phyloP scores from a whole-genome alignment of 2,888 invertebrate genomes.

The Xestia rhomboidea region DNA sequence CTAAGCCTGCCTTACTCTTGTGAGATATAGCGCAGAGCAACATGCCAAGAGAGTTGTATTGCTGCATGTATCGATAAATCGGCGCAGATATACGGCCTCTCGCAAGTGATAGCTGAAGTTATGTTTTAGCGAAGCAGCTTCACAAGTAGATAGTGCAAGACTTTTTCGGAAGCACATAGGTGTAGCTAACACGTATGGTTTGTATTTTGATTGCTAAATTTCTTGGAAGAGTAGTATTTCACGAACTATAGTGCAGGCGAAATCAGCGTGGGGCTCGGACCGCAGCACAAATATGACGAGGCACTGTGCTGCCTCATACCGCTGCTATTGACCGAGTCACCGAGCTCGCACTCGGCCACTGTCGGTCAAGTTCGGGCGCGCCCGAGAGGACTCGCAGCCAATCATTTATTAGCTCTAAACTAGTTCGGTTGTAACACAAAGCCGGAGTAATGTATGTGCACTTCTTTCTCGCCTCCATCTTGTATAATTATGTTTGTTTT shows the following conservation, averaged over 20 bases:
- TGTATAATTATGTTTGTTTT: conserved; percentile 67
- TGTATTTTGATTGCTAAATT: background rate
- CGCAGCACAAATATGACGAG: conserved; percentile 14
- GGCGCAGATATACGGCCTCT: conserved; percentile 11
- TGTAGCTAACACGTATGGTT: background rate
- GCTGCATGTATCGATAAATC: conserved; percentile 21
- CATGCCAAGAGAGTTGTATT: conserved; percentile 23
- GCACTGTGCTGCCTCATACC: conserved; percentile 1
- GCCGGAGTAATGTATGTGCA: conserved; percentile 35
- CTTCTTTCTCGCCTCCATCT: conserved; percentile 48
- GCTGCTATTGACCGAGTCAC: conserved; percentile 9
- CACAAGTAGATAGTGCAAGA: background rate
- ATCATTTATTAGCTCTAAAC: conserved; percentile 27
- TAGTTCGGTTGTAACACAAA: conserved; percentile 31
- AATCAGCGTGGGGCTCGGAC: background rate
- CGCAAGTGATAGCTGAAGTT: conserved; percentile 10
- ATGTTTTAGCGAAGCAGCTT: background rate
- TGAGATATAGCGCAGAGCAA: conserved; percentile 18
- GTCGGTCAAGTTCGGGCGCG: background rate
- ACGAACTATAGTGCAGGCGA: background rate
- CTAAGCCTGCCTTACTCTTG: background rate
- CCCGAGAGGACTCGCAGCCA: background rate
- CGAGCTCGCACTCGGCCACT: background rate
- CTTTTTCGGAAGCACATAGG: background rate
- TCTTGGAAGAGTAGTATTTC: background rate